Conservation (phyloP, 2,888 invertebrate species). For the Heliothis peltigera region DNA sequence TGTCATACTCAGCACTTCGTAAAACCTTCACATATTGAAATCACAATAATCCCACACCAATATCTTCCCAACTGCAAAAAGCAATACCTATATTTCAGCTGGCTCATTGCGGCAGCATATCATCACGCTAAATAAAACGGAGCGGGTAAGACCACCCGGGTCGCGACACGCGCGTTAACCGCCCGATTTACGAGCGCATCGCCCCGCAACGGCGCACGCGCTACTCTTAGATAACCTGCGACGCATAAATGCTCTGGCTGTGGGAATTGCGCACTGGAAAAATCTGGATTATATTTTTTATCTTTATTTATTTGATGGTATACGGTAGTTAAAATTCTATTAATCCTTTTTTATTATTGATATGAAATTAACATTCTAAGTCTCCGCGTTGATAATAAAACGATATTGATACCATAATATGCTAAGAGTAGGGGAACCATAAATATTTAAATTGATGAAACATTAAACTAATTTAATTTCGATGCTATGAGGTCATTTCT, state of each 20-base stretch:
- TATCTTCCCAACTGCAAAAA: slow-evolving; percentile 12
- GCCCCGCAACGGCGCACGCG: slow-evolving; percentile 63
- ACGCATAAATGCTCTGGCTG: slow-evolving; percentile 51
- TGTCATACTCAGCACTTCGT: not conserved
- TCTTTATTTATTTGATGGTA: too few species aligned
- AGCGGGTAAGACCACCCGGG: slow-evolving; percentile 76
- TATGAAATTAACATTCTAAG: too few species aligned
- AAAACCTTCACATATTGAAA: not conserved
- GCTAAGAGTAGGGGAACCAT: not conserved
- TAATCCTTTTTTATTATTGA: too few species aligned
- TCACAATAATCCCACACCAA: slow-evolving; percentile 35
- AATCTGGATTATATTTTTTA: not conserved
- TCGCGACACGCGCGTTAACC: slow-evolving; percentile 75
- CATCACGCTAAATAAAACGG: slow-evolving; percentile 67
- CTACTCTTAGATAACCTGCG: slow-evolving; percentile 54
- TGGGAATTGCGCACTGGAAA: slow-evolving; percentile 42
- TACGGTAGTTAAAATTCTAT: too few species aligned
- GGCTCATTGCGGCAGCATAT: slow-evolving; percentile 51
- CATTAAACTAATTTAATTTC: slow-evolving; percentile 17
- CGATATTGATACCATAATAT: too few species aligned
- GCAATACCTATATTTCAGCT: slow-evolving; percentile 36
- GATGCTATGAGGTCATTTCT: slow-evolving; percentile 29
- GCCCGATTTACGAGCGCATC: slow-evolving; percentile 76
- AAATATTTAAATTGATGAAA: slow-evolving; percentile 4
- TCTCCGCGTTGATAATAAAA: too few species aligned